Evolutionary conservation across 2,113 vertebrate species (phyloP).

Genomic region (Chloebia gouldiae): DNA sequence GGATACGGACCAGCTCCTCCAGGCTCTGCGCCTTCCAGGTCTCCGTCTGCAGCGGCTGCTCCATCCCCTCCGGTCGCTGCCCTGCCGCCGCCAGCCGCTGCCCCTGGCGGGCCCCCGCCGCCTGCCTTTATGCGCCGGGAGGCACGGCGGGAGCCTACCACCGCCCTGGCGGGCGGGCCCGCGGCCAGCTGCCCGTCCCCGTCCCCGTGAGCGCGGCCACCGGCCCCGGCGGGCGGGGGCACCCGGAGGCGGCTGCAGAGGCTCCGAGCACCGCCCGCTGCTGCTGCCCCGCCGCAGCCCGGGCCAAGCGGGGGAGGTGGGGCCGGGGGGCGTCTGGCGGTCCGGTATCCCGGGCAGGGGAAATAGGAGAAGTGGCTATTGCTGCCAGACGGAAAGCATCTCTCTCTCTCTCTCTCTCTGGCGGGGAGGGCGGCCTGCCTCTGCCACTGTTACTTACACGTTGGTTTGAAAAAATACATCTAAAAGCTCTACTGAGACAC

Average conservation of each 20-base stretch:
- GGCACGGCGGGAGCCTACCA: slow-evolving; percentile 67
- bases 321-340: background rate
- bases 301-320: too few species aligned
- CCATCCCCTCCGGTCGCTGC: slow-evolving; percentile 61
- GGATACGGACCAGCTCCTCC: slow-evolving; percentile 80
- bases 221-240: background rate
- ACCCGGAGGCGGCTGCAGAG: background rate
- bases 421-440: background rate
- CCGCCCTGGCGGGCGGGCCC: background rate
- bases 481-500: background rate
- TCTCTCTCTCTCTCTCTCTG: background rate
- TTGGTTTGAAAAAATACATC: background rate
- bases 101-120: background rate
- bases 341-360: fast-evolving
- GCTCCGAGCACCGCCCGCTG: background rate
- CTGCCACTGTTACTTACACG: background rate
- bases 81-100: background rate
- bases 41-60: slow-evolving; percentile 73
- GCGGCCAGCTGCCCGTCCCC: background rate
- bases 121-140: slow-evolving; percentile 65
- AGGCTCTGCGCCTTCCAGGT: slow-evolving; percentile 79
- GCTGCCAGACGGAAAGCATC: background rate
- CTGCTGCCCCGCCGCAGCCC: background rate
- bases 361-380: fast-evolving
- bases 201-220: background rate